Conservation (phyloP, 1,140 invertebrate species). For the Atta cephalotes region DNA sequence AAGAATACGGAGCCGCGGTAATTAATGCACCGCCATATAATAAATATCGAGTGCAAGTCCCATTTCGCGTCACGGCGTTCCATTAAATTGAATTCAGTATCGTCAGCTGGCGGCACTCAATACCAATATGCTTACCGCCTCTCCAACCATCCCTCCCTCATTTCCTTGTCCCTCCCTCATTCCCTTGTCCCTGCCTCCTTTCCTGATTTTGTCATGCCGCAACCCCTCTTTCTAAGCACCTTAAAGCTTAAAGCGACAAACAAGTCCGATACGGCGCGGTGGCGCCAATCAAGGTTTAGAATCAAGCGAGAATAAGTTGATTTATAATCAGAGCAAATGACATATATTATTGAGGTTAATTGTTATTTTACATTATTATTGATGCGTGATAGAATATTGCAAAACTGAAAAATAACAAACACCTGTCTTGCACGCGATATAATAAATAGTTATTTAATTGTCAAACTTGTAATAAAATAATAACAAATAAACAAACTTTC, state of each 20-base stretch:
- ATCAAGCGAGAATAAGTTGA: conserved; percentile 68
- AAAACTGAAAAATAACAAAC: conserved; percentile 19
- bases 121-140: conserved; percentile 78
- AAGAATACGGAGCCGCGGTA: conserved; percentile 78
- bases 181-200: conserved; percentile 28
- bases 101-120: conserved; percentile 76
- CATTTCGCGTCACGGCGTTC: conserved; percentile 80
- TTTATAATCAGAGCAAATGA: conserved; percentile 66
- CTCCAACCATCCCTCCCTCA: conserved; percentile 52
- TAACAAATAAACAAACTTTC: too few species aligned
- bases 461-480: neutral
- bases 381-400: neutral
- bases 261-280: conserved; percentile 47
- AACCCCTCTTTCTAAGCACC: conserved; percentile 69
- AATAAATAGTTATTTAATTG: conserved; percentile 42
- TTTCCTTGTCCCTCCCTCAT: conserved; percentile 21
- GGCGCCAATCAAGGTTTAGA: conserved; percentile 61
- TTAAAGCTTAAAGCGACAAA: conserved; percentile 73
- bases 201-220: conserved; percentile 28
- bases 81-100: conserved; percentile 82
- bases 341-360: conserved; percentile 14
- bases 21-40: conserved; percentile 83
- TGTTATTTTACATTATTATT: conserved; percentile 47
- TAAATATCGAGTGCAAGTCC: conserved; percentile 84
- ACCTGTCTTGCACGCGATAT: neutral